These are phyloP conservation scores for Nannospalax galili DNA, from an alignment of 2,113 vertebrate species.

Conservation along the genomic window DNA sequence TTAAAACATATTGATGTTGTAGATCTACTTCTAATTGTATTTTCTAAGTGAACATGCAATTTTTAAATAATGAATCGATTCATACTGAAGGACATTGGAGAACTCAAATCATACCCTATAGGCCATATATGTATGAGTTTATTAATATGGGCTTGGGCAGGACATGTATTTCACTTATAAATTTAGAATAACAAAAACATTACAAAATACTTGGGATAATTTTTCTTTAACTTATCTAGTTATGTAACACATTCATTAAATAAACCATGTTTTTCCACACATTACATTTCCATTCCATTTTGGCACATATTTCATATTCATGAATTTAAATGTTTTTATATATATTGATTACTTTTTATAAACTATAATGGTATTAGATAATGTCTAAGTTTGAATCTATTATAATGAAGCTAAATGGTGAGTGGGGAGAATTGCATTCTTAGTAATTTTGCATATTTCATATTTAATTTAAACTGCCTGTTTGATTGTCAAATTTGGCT, in stretches of 20 bases:
- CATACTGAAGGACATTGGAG: too few relatives aligned
- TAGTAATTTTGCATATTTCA: background rate
- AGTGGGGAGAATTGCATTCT: background rate
- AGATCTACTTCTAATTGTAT: too few relatives aligned
- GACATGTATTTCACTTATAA: too few relatives aligned
- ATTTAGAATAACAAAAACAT: too few relatives aligned
- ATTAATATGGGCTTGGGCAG: too few relatives aligned
- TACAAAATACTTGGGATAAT: too few relatives aligned
- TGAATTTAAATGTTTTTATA: background rate
- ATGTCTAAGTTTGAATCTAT: background rate
- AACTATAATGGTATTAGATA: background rate
- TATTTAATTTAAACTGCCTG: background rate
- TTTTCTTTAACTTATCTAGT: background rate
- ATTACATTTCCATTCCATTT: background rate
- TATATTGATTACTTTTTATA: background rate
- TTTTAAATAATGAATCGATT: too few relatives aligned
- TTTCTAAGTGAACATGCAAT: too few relatives aligned
- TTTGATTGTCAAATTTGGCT: background rate
- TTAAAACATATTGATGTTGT: too few relatives aligned
- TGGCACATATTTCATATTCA: background rate
- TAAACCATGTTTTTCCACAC: background rate
- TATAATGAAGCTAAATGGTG: background rate
- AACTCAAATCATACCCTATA: too few relatives aligned
- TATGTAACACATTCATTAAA: background rate
- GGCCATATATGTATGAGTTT: too few relatives aligned